Base-by-base conservation (phyloP, 1,140 invertebrate genomes). In the Aphelenchoides fujianensis region DNA sequence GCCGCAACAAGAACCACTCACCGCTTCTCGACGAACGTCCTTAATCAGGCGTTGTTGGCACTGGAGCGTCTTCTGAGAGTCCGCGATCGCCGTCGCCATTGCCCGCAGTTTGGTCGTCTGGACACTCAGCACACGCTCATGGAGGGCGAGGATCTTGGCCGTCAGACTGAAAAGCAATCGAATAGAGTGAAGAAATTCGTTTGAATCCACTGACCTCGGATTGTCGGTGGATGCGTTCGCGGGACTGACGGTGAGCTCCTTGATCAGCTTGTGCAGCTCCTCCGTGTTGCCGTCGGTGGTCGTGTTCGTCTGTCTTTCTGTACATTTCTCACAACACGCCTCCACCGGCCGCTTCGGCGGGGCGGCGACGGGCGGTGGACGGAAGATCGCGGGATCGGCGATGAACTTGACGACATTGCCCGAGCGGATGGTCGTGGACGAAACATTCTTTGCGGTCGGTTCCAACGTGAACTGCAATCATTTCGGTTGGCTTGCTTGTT, bases 61-160 rank as follows among this genome's bases (percentile, higher is more conserved):
- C 30, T 66, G 36, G 53, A 66, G 63, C 19, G 32, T 3, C 32
- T 66, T 31, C 32, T 66, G 63, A 9, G 63, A 66, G 27, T 66
- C 16, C 12, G 31, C 32, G 1, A 66, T 12, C 1, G 32, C 16
- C 23, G 16, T 12, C 1, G 12, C 63, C 31, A 66, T 34, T 16
- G 16, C 27, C 19, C 31, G 32, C 16, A 66, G 31, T 37, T 66
- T 66, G 12, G 31, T 12, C 12, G 16, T 12, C 34, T 66, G 63
- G 12, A 31, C 32, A 12, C 16, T 30, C 23, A 66, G 37, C 32
- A 35, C n/a, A 41, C 31, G 31, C 7, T 66, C 27, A 30, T 66
- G 63, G 28, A 36, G 63, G n/a, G 16, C 3, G 16, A 66, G 63
- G 32, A 66, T 66, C 31, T 35, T 12, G 32, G 63, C 63, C 32